Evolutionary conservation across 2,888 invertebrate genomes (phyloP).

Genomic region (Machimus rusticus): DNA sequence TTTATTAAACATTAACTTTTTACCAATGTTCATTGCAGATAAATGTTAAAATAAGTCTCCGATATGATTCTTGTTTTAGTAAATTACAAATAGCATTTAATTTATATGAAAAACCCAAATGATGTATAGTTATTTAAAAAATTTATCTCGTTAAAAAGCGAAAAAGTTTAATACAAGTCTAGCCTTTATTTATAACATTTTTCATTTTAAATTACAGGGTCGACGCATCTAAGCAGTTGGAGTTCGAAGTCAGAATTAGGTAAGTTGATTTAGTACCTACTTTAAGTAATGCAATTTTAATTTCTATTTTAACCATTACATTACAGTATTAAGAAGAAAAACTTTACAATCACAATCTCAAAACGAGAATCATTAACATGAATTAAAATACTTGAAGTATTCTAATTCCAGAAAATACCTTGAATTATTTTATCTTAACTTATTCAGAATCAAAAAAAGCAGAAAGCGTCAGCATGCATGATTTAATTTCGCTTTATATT

Average conservation of each 20-base stretch:
- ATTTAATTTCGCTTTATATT: background rate
- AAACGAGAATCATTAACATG: background rate
- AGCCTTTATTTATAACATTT: background rate
- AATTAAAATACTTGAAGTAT: background rate
- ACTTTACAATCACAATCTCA: background rate
- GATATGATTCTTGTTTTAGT: too few relatives aligned
- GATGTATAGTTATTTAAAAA: too few relatives aligned
- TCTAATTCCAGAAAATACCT: background rate
- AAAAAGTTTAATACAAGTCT: background rate
- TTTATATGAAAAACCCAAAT: too few relatives aligned
- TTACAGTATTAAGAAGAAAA: too few relatives aligned
- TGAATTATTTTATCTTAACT: background rate
- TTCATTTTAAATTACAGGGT: background rate
- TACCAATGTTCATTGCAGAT: too few relatives aligned
- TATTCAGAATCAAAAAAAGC: background rate
- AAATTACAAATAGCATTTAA: too few relatives aligned
- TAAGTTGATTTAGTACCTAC: background rate
- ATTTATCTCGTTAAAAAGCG: background rate
- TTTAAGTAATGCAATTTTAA: too few relatives aligned
- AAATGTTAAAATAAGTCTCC: too few relatives aligned
- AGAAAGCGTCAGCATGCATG: background rate
- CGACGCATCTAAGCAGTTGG: background rate
- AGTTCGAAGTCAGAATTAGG: background rate
- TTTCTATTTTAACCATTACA: too few relatives aligned
- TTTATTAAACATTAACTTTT: too few relatives aligned